Percentiles rank a stretch among this genome's conserved stretches.
Evolutionary conservation across 2,113 vertebrate genomes (phyloP).

Genomic region (Alces alces): DNA sequence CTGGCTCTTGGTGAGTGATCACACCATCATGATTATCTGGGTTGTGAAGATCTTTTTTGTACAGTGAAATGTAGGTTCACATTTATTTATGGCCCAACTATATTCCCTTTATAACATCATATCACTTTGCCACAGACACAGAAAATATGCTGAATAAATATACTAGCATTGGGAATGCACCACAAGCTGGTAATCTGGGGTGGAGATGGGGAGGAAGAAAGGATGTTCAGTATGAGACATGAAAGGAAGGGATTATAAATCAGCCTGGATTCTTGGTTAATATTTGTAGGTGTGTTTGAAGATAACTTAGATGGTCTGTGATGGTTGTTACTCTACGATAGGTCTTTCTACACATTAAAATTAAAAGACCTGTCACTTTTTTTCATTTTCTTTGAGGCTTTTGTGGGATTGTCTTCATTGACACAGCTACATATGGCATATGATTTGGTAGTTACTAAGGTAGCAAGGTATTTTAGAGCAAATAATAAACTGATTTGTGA

Average conservation of each 20-base stretch:
- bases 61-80: background rate
- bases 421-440: background rate
- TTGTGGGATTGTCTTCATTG: background rate
- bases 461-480: background rate
- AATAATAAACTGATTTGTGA: conserved; percentile 15
- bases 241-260: background rate
- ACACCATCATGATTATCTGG: too few species aligned
- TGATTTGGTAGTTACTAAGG: conserved; percentile 12
- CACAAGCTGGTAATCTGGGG: background rate
- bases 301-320: background rate
- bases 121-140: background rate
- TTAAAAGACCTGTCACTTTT: background rate
- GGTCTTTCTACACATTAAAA: background rate
- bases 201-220: rapidly evolving
- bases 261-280: background rate
- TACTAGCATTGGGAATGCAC: background rate
- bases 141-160: background rate
- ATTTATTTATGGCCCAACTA: background rate
- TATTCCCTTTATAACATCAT: background rate
- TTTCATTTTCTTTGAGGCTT: background rate
- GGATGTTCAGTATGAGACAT: too few species aligned
- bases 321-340: background rate
- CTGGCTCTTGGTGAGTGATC: too few species aligned
- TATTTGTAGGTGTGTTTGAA: background rate
- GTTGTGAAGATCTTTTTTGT: too few species aligned